Base-by-base conservation (phyloP, 2,797 vertebrate genomes). In the Phyllotis vaccarum region DNA sequence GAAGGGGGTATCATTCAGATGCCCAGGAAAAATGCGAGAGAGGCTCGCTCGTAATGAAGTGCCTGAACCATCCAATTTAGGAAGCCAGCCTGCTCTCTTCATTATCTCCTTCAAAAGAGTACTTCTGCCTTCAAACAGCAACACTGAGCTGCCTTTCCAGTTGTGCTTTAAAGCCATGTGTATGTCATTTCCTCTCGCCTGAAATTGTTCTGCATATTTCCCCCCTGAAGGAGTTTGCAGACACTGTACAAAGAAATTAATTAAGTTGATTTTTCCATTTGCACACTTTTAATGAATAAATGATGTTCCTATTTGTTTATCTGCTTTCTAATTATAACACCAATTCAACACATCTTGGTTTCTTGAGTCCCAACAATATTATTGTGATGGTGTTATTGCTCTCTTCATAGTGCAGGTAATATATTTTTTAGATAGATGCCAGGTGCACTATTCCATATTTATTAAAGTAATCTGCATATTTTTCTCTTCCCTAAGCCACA, bases 191-290 rank as follows among this genome's bases (percentile, higher is more conserved):
- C 89, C 86, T 97, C 79, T 66, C 37, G 94, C 80, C 78, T 95
- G 68, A 97, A 97, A 97, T 82, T 79, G 52, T 94, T 96, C 86
- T 66, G 91, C 79, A 62, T 79, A 96, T 94, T 96, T 93, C 86
- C 80, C 93, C 95, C 94, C 97, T 90, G 92, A 93, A 97, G 95
- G 93, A 95, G 94, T 97, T 96, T 97, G 95, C 94, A 97, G 97
- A 97, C 93, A 95, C 87, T 96, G 72, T 96, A 97, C 96, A 97
- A 97, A 96, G 97, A 97, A 97, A 98, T 97, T 98, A 97, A 98
- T 97, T 98, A 98, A 97, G 96, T 95, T 96, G 96, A 95, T 95
- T 98, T 98, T 98, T 98, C 97, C 97, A 97, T 98, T 97, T 97
- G 94, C 95, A 90, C 95, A 87, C 93, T 96, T 97, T 97, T 98